phyloP scores from a whole-genome alignment of 2,797 vertebrate genomes.

The Hephaestus fuliginosus region DNA sequence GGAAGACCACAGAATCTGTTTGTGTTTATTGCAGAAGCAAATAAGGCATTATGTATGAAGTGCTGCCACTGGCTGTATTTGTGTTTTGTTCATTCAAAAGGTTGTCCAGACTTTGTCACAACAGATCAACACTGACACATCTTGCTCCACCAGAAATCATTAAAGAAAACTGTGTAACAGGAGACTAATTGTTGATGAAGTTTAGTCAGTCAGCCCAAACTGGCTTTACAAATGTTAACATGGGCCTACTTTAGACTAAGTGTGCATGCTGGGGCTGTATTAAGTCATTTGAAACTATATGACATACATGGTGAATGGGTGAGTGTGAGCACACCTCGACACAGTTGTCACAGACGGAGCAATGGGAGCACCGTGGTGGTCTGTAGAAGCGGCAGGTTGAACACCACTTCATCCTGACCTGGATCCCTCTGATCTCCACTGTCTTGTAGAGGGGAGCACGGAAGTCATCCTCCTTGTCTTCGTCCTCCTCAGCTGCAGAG shows the following conservation, averaged over 20 bases:
- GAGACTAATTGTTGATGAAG: background rate
- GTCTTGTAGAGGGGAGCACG: conserved; percentile 97
- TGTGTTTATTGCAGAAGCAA: background rate
- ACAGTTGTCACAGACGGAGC: conserved; percentile 98
- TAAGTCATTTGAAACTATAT: background rate
- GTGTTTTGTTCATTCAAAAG: background rate
- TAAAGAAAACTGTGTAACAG: background rate
- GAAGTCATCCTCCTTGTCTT: conserved; percentile 98
- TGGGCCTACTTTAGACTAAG: background rate
- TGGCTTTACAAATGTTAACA: background rate
- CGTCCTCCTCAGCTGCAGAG: conserved; percentile 93
- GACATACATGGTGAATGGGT: background rate
- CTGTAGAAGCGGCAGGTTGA: conserved; percentile 98
- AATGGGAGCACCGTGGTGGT: conserved; percentile 96
- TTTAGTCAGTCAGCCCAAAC: background rate
- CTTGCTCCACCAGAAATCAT: background rate
- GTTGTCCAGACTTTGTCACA: background rate
- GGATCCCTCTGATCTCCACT: conserved; percentile 96
- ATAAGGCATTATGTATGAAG: background rate
- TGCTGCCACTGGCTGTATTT: background rate
- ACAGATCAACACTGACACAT: background rate
- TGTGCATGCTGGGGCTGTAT: background rate
- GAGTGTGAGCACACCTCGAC: conserved; percentile 90
- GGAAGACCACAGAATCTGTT: background rate
- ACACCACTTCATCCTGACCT: conserved; percentile 99